A percentile compares a stretch with the other conserved stretches of the same genome.
phyloP scores from a whole-genome alignment of 2,888 invertebrate species.

The Thera obeliscata region DNA sequence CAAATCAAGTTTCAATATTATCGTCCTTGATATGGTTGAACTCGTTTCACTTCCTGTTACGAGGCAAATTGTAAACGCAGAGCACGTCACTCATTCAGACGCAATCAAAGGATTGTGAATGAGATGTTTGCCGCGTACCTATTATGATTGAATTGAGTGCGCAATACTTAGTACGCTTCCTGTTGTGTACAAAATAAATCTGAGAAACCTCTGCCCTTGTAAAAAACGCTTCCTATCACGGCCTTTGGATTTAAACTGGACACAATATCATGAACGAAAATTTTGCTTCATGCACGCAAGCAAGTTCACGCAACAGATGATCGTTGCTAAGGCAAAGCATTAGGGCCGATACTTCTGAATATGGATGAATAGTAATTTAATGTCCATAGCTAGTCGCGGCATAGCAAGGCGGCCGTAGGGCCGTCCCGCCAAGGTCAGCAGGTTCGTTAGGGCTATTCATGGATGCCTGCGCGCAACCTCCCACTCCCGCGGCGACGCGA shows the following conservation, averaged over 20 bases:
- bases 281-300: constrained; percentile 29
- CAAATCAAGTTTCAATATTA: constrained; percentile 67
- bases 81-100: constrained; percentile 81
- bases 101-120: constrained; percentile 81
- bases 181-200: constrained; percentile 56
- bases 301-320: constrained; percentile 17
- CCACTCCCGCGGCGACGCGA: constrained; percentile 60
- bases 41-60: constrained; percentile 79
- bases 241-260: background rate
- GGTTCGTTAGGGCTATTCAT: constrained; percentile 83
- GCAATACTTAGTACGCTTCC: constrained; percentile 62
- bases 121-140: constrained; percentile 74
- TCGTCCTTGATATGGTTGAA: constrained; percentile 77
- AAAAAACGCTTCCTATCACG: background rate
- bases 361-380: constrained; percentile 35
- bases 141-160: constrained; percentile 47
- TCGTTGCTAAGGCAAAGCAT: constrained; percentile 21
- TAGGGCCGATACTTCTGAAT: constrained; percentile 23
- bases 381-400: constrained; percentile 42
- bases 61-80: constrained; percentile 73
- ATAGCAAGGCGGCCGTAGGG: constrained; percentile 51
- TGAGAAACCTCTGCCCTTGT: constrained; percentile 6
- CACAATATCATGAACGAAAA: constrained; percentile 11
- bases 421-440: constrained; percentile 78
- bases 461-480: constrained; percentile 73